Percentiles rank a stretch among this genome's conserved stretches.
phyloP scores from a whole-genome alignment of 2,888 invertebrate species.

The Hofmannophila pseudospretella region DNA sequence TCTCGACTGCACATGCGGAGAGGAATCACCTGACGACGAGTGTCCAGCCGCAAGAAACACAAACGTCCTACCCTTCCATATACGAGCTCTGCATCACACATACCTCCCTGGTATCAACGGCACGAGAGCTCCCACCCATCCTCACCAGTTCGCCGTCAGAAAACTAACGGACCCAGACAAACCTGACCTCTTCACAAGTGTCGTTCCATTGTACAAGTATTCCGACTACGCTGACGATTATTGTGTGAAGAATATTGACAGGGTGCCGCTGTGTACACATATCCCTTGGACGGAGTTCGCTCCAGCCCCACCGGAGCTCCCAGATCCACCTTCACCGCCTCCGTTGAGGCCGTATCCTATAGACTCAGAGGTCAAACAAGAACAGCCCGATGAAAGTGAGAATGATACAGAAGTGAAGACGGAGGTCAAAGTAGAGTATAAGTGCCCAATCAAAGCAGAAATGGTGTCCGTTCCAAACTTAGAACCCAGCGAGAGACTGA shows the following conservation, averaged over 20 bases:
- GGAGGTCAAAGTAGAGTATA: constrained; percentile 12
- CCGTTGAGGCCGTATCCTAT: constrained; percentile 49
- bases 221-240: constrained; percentile 70
- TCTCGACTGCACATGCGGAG: constrained; percentile 49
- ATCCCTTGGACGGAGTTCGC: constrained; percentile 61
- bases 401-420: constrained; percentile 8
- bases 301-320: constrained; percentile 51
- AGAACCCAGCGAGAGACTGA: constrained; percentile 56
- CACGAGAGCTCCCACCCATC: constrained; percentile 63
- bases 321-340: constrained; percentile 54
- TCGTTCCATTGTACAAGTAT: constrained; percentile 67
- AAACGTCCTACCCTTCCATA: constrained; percentile 64
- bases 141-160: constrained; percentile 61
- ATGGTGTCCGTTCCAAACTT: constrained; percentile 31
- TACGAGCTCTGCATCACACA: constrained; percentile 75
- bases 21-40: constrained; percentile 26
- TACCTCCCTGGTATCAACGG: constrained; percentile 79
- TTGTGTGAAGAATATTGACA: constrained; percentile 60
- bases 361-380: constrained; percentile 15
- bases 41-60: constrained; percentile 53
- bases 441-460: constrained; percentile 20
- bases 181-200: constrained; percentile 56
- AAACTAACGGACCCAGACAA: constrained; percentile 36
- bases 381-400: constrained; percentile 12
- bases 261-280: constrained; percentile 48